Conservation (phyloP, 2,113 vertebrate species). For the Neotoma lepida region DNA sequence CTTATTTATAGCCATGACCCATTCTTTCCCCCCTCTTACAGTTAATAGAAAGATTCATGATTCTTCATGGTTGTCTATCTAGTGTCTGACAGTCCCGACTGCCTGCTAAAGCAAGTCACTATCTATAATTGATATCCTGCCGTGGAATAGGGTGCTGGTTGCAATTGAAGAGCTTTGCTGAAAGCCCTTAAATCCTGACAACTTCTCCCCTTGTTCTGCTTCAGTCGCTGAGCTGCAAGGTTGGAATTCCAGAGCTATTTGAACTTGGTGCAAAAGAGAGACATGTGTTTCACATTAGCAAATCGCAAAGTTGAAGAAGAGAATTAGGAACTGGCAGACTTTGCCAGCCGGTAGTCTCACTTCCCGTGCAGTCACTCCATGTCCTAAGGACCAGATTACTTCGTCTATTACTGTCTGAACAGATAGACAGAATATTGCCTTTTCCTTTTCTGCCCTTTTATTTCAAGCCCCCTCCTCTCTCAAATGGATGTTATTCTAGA, state of each 20-base stretch:
- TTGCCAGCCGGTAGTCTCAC: slow-evolving; percentile 71
- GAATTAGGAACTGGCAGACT: slow-evolving; percentile 63
- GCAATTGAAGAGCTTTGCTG: slow-evolving; percentile 96
- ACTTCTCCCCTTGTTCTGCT: slow-evolving; percentile 93
- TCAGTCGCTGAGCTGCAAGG: slow-evolving; percentile 84
- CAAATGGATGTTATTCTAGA: slow-evolving; percentile 70
- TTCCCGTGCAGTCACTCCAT: slow-evolving; percentile 58
- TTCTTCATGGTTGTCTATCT: slow-evolving; percentile 97
- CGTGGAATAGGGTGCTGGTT: slow-evolving; percentile 95
- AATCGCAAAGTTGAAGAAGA: slow-evolving; percentile 80
- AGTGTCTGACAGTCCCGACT: slow-evolving; percentile 94
- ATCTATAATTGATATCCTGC: slow-evolving; percentile 99
- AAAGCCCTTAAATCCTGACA: slow-evolving; percentile 99
- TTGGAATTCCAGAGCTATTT: slow-evolving; percentile 86
- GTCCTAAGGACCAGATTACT: slow-evolving; percentile 73
- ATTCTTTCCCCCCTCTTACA: slow-evolving; percentile 84
- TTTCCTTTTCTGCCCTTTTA: slow-evolving; percentile 47
- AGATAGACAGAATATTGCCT: slow-evolving; percentile 44
- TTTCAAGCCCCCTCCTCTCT: not conserved
- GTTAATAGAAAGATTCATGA: slow-evolving; percentile 99
- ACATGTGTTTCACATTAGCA: slow-evolving; percentile 82
- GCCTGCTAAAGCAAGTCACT: slow-evolving; percentile 95
- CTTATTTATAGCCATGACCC: slow-evolving; percentile 89
- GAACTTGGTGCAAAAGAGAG: slow-evolving; percentile 84
- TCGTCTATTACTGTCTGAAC: slow-evolving; percentile 59